Evolutionary conservation across 2,113 vertebrate species (phyloP).

Genomic region (Synodontis membranacea): DNA sequence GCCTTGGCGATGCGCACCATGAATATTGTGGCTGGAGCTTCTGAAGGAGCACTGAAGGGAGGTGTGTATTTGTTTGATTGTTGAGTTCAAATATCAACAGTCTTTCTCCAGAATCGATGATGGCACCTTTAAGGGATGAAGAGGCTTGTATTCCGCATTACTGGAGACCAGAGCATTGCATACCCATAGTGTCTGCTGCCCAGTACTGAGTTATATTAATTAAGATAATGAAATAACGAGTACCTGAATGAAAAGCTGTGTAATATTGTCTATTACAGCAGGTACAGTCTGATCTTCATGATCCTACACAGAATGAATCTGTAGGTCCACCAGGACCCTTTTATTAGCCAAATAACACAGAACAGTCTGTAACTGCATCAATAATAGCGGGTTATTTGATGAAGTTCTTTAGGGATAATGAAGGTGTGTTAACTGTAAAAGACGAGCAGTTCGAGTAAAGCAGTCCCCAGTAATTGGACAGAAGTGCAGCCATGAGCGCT

Average conservation of each 20-base stretch:
- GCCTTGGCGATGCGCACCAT: too few species aligned
- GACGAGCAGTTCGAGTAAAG: not conserved
- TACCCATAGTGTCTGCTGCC: not conserved
- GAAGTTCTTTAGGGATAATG: too few species aligned
- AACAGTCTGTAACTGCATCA: not conserved
- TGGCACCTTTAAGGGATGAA: not conserved
- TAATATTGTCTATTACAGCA: not conserved
- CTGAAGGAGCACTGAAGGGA: too few species aligned
- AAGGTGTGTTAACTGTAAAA: not conserved
- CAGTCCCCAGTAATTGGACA: not conserved
- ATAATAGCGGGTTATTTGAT: too few species aligned
- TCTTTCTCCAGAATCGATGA: too few species aligned
- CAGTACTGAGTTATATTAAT: not conserved
- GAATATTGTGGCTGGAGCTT: too few species aligned
- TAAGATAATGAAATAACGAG: not conserved
- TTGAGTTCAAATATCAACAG: too few species aligned
- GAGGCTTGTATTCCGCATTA: not conserved
- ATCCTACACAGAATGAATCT: not conserved
- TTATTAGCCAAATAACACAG: not conserved
- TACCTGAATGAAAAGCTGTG: not conserved
- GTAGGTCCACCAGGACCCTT: not conserved
- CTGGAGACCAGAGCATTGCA: not conserved
- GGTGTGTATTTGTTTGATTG: too few species aligned
- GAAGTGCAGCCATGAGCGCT: not conserved
- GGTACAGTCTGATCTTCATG: not conserved